Evolutionary conservation across 2,797 vertebrate genomes (phyloP).

Genomic region (Acipenser transmontanus): DNA sequence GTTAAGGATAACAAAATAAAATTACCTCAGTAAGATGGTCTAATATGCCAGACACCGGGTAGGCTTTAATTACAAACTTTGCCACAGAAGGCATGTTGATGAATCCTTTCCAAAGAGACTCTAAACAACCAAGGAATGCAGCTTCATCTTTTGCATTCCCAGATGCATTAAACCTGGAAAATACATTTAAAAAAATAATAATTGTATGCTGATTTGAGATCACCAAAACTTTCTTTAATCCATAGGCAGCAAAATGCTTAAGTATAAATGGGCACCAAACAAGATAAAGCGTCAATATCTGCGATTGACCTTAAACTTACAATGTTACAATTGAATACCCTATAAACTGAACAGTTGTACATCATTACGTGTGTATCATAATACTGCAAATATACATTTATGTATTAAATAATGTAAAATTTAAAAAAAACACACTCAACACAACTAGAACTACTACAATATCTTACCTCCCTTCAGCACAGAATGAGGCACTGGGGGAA

Average conservation of each 20-base stretch:
- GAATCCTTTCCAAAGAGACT: conserved; percentile 85
- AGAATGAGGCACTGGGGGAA: conserved; percentile 53
- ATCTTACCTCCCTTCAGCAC: conserved; percentile 39
- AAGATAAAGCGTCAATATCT: no score
- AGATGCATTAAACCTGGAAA: conserved; percentile 67
- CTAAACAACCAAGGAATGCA: conserved; percentile 77
- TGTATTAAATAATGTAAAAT: not conserved
- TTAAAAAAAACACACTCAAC: conserved; percentile 9
- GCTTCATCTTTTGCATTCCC: conserved; percentile 78
- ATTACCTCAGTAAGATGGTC: conserved; percentile 86
- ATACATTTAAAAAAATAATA: not conserved
- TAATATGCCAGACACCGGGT: conserved; percentile 85
- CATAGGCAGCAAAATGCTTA: no score
- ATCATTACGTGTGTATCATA: no score
- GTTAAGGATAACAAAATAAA: no score
- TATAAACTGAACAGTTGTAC: no score
- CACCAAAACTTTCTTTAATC: no score
- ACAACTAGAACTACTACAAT: no score
- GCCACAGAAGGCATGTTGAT: conserved; percentile 96
- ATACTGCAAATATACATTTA: no score
- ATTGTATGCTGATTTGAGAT: no score
- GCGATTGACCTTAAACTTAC: no score
- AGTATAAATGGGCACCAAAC: no score
- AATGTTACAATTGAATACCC: no score
- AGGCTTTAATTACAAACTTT: conserved; percentile 89